phyloP scores from a whole-genome alignment of 2,888 invertebrate genomes.

The Sisyra nigra region DNA sequence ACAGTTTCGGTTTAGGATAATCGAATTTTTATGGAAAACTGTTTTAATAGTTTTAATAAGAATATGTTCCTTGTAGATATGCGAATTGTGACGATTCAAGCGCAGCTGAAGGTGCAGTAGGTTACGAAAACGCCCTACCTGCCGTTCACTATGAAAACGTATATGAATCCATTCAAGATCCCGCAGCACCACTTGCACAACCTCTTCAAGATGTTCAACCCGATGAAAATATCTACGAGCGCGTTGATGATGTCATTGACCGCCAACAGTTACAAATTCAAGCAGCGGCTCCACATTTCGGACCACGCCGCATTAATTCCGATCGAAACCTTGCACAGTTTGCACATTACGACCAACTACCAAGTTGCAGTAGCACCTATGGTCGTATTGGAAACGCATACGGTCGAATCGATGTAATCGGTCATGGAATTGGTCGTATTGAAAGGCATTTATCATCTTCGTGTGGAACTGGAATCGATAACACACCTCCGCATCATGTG shows the following conservation, averaged over 20 bases:
- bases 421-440: slow-evolving; percentile 37
- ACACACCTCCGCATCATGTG: slow-evolving; percentile 28
- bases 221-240: slow-evolving; percentile 35
- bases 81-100: slow-evolving; percentile 34
- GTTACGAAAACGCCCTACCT: slow-evolving; percentile 18
- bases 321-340: slow-evolving; percentile 12
- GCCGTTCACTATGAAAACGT: slow-evolving; percentile 34
- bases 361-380: slow-evolving; percentile 22
- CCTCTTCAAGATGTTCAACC: slow-evolving; percentile 23
- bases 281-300: slow-evolving; percentile 16
- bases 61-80: slow-evolving; percentile 16
- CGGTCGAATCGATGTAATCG: slow-evolving; percentile 36
- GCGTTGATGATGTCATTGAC: slow-evolving; percentile 29
- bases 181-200: slow-evolving; percentile 26
- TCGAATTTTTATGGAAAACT: too few relatives aligned
- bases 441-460: slow-evolving; percentile 45
- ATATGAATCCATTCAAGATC: slow-evolving; percentile 33
- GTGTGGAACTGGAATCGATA: slow-evolving; percentile 37
- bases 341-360: slow-evolving; percentile 12
- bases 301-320: slow-evolving; percentile 12
- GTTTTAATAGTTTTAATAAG: not conserved
- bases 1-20: too few relatives aligned
- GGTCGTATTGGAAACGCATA: slow-evolving; percentile 29
- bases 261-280: slow-evolving; percentile 11
- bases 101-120: slow-evolving; percentile 36